These are phyloP conservation scores for Eidolon helvum DNA, from an alignment of 2,113 vertebrate species.

Conservation along the genomic window DNA sequence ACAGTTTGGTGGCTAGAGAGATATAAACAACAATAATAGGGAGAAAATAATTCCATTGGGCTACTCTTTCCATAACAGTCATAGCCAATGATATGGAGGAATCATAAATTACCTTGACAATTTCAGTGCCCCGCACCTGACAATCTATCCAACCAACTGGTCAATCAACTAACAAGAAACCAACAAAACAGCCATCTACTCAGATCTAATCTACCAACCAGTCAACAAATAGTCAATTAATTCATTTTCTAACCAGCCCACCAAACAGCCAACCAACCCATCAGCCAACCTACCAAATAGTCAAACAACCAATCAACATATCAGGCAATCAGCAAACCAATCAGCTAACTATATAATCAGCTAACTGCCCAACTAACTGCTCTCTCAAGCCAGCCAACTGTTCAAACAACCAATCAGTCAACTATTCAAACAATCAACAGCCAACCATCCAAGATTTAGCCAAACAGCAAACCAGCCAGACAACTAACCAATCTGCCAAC, in stretches of 20 bases:
- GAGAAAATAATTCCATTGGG: background rate
- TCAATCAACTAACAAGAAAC: background rate
- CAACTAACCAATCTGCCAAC: background rate
- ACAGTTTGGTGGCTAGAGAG: conserved; percentile 92
- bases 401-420: background rate
- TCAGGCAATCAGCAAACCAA: background rate
- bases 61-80: background rate
- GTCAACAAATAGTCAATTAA: background rate
- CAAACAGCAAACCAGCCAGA: background rate
- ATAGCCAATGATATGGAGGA: background rate
- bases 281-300: background rate
- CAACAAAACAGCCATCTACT: background rate
- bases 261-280: background rate
- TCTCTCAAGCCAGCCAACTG: background rate
- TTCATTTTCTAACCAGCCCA: background rate
- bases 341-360: background rate
- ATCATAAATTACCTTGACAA: background rate
- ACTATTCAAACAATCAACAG: background rate
- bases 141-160: background rate
- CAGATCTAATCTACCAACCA: background rate
- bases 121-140: background rate
- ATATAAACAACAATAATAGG: background rate
- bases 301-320: background rate
- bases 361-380: background rate
- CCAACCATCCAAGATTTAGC: background rate